A percentile compares a stretch with the other conserved stretches of the same genome.
phyloP scores from a whole-genome alignment of 2,797 vertebrate genomes.

The Urocyon cinereoargenteus region DNA sequence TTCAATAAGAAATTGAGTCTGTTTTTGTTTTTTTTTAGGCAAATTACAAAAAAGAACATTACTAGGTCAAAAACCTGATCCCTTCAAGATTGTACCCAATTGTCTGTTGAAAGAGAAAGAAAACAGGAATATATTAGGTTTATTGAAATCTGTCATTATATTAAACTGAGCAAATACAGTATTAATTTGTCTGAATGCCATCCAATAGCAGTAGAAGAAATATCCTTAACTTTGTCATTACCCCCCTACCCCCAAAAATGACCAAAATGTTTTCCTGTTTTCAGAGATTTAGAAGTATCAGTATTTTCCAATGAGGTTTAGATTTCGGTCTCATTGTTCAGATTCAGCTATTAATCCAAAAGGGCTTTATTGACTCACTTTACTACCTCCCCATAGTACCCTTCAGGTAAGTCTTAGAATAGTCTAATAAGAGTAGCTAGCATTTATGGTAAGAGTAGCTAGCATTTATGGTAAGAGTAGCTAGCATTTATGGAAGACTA shows the following conservation, averaged over 20 bases:
- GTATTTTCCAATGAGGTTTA: background rate
- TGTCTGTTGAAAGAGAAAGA: background rate
- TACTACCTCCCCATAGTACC: background rate
- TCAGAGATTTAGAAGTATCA: slow-evolving; percentile 9
- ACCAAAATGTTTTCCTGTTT: slow-evolving; percentile 26
- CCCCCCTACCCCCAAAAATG: background rate
- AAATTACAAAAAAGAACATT: background rate
- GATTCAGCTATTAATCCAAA: background rate
- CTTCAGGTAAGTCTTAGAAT: background rate
- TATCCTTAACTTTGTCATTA: background rate
- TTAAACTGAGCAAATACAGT: background rate
- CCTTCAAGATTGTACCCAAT: background rate
- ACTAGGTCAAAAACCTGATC: background rate
- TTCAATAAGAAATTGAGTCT: background rate
- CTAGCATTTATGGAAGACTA: background rate
- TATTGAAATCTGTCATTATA: background rate
- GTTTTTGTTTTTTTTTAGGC: background rate
- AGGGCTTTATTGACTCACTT: background rate
- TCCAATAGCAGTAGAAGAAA: background rate
- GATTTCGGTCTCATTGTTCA: slow-evolving; percentile 25
- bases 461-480: no score
- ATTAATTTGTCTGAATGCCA: background rate
- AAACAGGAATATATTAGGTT: background rate
- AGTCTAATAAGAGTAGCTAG: background rate
- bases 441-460: no score